Evolutionary conservation across 2,888 invertebrate species (phyloP), one percentile per base, ranked within the genome.

Genomic region (Lathronympha strigana): DNA sequence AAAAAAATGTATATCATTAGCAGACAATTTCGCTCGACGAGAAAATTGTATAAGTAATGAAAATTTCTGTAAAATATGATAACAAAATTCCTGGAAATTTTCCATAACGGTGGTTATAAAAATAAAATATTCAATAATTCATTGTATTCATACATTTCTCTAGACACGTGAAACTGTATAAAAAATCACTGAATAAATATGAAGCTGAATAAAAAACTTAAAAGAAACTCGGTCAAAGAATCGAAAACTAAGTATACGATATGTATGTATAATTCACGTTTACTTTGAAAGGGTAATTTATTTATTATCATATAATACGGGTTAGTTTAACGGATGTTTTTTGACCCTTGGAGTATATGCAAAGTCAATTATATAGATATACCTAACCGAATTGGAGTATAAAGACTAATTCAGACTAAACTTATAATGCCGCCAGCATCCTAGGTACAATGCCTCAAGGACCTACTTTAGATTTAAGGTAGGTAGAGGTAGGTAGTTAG

Each of bases 251-350:
- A 69, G 66, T 67, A 71, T 21, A 36, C 36, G n/a, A 23, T 54
- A n/a, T n/a, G n/a, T 53, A 66, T 55, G 55, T 66, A 61, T 66
- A 53, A 66, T 66, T 55, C 50, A 66, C 38, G 19, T 31, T 60
- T 9, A 71, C 74, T 80, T 78, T 71, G 71, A 77, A 76, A 71
- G 64, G 76, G 68, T 71, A 73, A 57, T 71, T 53, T 13, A 15
- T 33, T 62, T 38, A 72, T 78, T 77, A 69, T 61, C 79, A 79
- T 74, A 78, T 76, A 78, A 79, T 78, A 78, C 73, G 66, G 77
- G 78, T 79, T 73, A 66, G 13, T 11, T 19, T 4, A 13, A 36
- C 66, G 53, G 66, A 63, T 63, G 61, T 67, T 57, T 61, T 53
- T 61, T 61, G 49, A 55, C 49, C 66, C 36, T 5, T 4, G 36